Evolutionary conservation across 2,888 invertebrate species (phyloP), one percentile per base, ranked within the genome.

Genomic region (Drymonia ruficornis): DNA sequence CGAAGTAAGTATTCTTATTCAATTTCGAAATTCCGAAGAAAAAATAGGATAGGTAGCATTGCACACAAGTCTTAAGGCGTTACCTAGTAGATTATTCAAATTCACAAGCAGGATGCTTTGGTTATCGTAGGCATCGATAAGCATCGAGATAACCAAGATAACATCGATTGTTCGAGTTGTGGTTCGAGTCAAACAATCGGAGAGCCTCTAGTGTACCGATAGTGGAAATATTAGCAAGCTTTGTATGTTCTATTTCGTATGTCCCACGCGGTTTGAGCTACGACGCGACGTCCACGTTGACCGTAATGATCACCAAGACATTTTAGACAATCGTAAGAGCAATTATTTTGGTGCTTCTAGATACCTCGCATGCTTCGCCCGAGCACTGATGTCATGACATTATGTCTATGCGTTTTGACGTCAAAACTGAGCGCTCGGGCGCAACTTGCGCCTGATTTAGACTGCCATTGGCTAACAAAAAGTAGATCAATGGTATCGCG

Each of bases 231-330:
- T 53, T 60, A 64, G 62, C 53, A 58, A 56, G 57, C 59, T 62
- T 61, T 65, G 68, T 61, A 65, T 56, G 61, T 69, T 78, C 79
- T 83, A 81, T 82, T 83, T 83, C 65, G 70, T 72, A 70, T 74
- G 71, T 74, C 84, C 82, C 76, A 80, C 83, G 79, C 76, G 73
- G 65, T 67, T 66, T 59, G 11, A 23, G 45, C 38, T n/a, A 38
- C 38, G n/a, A 7, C 23, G 7, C 6, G 7, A 19, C 18, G 18
- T 9, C 16, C 9, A 18, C 12, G 13, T 9, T 18, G 11, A 52
- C 28, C 13, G 13, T 36, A 36, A 36, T n/a, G 1, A 36, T 6
- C 36, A 36, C 4, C 2, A 12, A n/a, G 13, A 13, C 5, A 36
- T n/a, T 4, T n/a, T 5, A 36, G 0, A 23, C 4, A 23, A 23